These are phyloP conservation scores for Harlomillsia oculata DNA, from an alignment of 1,140 invertebrate genomes.

Conservation along the genomic window DNA sequence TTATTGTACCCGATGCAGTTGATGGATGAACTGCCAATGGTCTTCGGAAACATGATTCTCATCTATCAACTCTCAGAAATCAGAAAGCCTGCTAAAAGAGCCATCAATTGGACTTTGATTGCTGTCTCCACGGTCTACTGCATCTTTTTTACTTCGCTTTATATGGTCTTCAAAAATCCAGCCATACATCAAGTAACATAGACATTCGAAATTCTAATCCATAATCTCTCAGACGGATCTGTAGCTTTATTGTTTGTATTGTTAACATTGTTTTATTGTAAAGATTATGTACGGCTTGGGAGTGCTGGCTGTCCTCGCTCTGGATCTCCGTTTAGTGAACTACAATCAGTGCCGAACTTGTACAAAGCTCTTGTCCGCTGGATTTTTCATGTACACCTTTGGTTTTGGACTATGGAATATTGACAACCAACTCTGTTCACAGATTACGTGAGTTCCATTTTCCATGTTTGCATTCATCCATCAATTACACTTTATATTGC, in stretches of 20 bases:
- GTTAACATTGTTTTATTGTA: not conserved
- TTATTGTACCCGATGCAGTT: conserved; percentile 44
- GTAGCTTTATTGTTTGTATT: not conserved
- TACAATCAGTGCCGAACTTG: conserved; percentile 34
- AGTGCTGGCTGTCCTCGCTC: conserved; percentile 36
- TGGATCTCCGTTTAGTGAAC: conserved; percentile 36
- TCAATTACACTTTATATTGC: not conserved
- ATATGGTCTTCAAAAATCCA: conserved; percentile 38
- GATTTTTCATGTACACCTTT: conserved; percentile 37
- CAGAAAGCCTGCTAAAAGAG: conserved; percentile 31
- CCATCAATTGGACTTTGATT: conserved; percentile 34
- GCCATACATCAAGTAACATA: conserved; percentile 37
- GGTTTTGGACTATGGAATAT: conserved; percentile 43
- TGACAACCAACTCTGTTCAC: conserved; percentile 41
- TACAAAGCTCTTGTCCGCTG: conserved; percentile 35
- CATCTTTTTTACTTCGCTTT: conserved; percentile 38
- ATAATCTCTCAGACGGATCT: too few relatives aligned
- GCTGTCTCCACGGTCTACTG: conserved; percentile 36
- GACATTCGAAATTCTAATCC: not conserved
- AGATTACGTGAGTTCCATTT: conserved; percentile 37
- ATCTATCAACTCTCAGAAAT: conserved; percentile 34
- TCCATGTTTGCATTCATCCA: not conserved
- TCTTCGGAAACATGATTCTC: conserved; percentile 31
- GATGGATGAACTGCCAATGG: conserved; percentile 37
- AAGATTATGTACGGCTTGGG: conserved; percentile 39